These are phyloP conservation scores for Lasioglossum marginatum DNA, from an alignment of 2,888 invertebrate species.

Conservation along the genomic window DNA sequence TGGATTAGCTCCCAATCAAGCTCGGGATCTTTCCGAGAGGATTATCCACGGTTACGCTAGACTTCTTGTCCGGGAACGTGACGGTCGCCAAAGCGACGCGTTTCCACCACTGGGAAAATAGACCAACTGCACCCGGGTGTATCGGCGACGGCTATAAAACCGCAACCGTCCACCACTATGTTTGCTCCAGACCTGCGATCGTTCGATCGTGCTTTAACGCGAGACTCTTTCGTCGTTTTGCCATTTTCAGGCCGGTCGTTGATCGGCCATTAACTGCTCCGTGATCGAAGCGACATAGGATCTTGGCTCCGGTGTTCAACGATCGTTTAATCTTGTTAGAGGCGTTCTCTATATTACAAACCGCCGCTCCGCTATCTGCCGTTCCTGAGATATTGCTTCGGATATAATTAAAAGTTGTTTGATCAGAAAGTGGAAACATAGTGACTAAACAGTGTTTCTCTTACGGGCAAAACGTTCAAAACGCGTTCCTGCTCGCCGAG, in stretches of 20 bases:
- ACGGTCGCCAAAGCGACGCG: constrained; percentile 3
- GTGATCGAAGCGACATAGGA: constrained; percentile 26
- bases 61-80: not conserved
- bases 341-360: not conserved
- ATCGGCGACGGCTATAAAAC: constrained; percentile 29
- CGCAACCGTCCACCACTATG: constrained; percentile 40
- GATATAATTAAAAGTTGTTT: constrained; percentile 9
- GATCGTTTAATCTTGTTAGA: constrained; percentile 58
- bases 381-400: not conserved
- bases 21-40: not conserved
- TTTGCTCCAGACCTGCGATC: constrained; percentile 26
- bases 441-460: not conserved
- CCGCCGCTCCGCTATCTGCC: not conserved
- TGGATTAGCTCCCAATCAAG: not conserved
- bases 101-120: constrained; percentile 24
- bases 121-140: not conserved
- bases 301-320: constrained; percentile 23
- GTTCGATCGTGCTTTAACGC: constrained; percentile 54
- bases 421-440: constrained; percentile 1
- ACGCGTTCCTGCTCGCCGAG: not conserved
- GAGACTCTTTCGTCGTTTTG: constrained; percentile 25
- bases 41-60: not conserved
- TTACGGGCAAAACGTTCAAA: not conserved
- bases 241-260: constrained; percentile 1
- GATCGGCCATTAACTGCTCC: constrained; percentile 38